A percentile compares a stretch with the other conserved stretches of the same genome.
Conservation (phyloP, 1,140 invertebrate genomes). For the Drosophila yakuba region DNA sequence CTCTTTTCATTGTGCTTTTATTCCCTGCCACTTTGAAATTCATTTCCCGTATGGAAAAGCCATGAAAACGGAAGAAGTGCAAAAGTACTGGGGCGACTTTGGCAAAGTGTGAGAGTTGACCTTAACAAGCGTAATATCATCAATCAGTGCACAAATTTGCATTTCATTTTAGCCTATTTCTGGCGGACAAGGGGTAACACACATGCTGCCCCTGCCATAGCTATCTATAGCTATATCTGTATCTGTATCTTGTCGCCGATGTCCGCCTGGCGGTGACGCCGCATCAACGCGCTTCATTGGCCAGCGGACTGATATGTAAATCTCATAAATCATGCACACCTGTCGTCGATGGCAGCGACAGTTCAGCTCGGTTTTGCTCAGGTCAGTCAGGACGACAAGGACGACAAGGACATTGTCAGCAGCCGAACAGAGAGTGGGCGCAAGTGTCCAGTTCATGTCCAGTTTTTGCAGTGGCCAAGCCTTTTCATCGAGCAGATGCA, state of each 20-base stretch:
- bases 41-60: conserved; percentile 20
- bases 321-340: conserved; percentile 82
- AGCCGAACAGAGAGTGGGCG: conserved; percentile 9
- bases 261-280: conserved; percentile 68
- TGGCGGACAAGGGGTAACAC: conserved; percentile 1
- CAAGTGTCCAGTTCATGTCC: not conserved
- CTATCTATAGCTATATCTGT: not conserved
- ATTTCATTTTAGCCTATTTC: conserved; percentile 60
- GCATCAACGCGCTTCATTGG: conserved; percentile 78
- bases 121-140: conserved; percentile 64
- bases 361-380: conserved; percentile 33
- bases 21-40: conserved; percentile 21
- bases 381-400: conserved; percentile 33
- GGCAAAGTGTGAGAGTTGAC: conserved; percentile 8
- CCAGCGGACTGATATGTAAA: conserved; percentile 74
- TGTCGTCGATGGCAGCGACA: conserved; percentile 73
- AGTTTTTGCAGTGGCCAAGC: conserved; percentile 53
- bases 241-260: conserved; percentile 27
- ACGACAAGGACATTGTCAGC: conserved; percentile 47
- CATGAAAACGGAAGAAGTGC: not conserved
- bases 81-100: conserved; percentile 2
- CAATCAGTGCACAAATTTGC: conserved; percentile 80
- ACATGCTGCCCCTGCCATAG: not conserved
- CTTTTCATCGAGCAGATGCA: conserved; percentile 7
- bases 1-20: not conserved